Evolutionary conservation across 2,113 vertebrate species (phyloP), one percentile per base, ranked within the genome.

Genomic region (Ascaphus truei): DNA sequence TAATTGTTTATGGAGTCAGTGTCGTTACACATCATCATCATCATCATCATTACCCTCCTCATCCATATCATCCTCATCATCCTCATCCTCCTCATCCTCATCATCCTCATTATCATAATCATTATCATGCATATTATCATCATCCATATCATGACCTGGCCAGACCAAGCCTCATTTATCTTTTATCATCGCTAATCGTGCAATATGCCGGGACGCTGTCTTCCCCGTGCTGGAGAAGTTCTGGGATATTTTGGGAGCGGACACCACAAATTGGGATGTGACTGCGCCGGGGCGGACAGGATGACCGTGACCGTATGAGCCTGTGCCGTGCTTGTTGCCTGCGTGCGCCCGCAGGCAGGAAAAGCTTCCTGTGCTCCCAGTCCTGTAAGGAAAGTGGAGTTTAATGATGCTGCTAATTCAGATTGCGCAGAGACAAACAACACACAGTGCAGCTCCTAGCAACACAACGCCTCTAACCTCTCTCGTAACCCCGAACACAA

Each of bases 331-430:
- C 51, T 64, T 41, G 5, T 86, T 74, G 77, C 81, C 77, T 85
- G 77, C 81, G 77, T 85, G 85, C 87, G 73, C 81, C 66, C 22
- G 0, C 51, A 74, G 81, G 80, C 84, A 87, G 85, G 81, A 83
- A 73, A 78, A 51, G 78, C 77, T 90, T 91, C 88, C 90, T 87
- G 79, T 75, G 51, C 64, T 65, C 73, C 64, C 68, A 63, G 52
- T 73, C 72, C 73, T 63, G 74, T 72, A 75, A 81, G 75, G 72
- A 66, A 62, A 61, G 61, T 31, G 58, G 80, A 79, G 73, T 80
- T 76, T 58, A 22, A 3, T 23, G 0, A 77, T 80, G 76, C 51
- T 85, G 84, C 86, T 84, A 81, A 84, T 76, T 77, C 80, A 85
- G 83, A 77, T 79, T 37, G 72, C 63, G 72, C 65, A 78, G 73